A percentile compares a stretch with the other conserved stretches of the same genome.
Evolutionary conservation across 2,797 vertebrate genomes (phyloP).

Genomic region (Sebastes diploproa): DNA sequence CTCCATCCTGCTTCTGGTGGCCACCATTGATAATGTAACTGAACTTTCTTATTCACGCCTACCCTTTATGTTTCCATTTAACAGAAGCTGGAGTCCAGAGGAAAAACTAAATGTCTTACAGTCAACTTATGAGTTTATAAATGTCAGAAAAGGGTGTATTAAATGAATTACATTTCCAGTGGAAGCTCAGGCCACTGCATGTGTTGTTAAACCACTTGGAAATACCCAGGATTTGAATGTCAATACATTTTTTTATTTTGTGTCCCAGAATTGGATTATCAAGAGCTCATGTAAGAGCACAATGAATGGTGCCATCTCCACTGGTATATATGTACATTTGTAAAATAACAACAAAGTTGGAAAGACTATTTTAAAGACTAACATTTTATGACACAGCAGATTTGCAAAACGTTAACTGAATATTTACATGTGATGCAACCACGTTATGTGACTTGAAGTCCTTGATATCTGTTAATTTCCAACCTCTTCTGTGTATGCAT

Average conservation of each 20-base stretch:
- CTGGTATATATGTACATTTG: background rate
- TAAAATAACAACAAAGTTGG: background rate
- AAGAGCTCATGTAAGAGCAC: background rate
- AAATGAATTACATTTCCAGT: conserved; percentile 8
- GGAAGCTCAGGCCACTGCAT: background rate
- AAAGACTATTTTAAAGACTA: background rate
- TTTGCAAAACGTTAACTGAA: background rate
- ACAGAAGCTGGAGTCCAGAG: background rate
- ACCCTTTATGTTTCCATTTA: background rate
- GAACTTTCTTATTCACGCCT: background rate
- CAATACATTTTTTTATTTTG: background rate
- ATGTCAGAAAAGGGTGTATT: conserved; percentile 11
- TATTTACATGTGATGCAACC: background rate
- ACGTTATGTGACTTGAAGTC: background rate
- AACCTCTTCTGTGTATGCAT: background rate
- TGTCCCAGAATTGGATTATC: background rate
- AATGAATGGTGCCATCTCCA: background rate
- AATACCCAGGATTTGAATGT: conserved; percentile 13
- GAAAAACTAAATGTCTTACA: background rate
- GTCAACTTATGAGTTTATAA: background rate
- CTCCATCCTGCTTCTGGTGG: conserved; percentile 1
- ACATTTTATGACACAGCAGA: background rate
- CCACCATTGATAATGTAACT: background rate
- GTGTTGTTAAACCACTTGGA: background rate
- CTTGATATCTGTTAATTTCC: background rate